Evolutionary conservation across 2,113 vertebrate genomes (phyloP), one percentile per base, ranked within the genome.

Genomic region (Eudyptes chrysolophus): DNA sequence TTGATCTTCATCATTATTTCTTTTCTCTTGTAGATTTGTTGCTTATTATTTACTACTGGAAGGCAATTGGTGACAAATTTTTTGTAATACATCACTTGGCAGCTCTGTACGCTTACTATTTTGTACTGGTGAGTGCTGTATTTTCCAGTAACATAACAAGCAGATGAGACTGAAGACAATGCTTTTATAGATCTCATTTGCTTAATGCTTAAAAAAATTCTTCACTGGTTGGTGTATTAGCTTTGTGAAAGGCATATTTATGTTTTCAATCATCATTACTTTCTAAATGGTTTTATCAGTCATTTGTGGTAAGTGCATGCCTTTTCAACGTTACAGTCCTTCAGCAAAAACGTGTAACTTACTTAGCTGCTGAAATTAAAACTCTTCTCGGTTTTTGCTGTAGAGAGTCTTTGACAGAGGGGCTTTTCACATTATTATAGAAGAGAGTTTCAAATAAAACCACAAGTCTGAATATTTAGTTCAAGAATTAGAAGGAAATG

Each of bases 11-110:
- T 74, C 14, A 0, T 75, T 75, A 24, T 74, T 95, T 92, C 38
- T 87, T 93, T 94, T 98, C 77, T 98, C 64, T 98, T 98, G 44
- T 98, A 99, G 99, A 99, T 98, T 98, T 99, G 97, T 97, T 99
- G 98, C 98, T 99, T 98, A 99, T 99, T 98, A 98, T 99, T 99
- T 99, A 98, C 96, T 99, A 99, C 97, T 99, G 99, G 99, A 99
- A 98, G 97, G 99, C 99, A 94, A 99, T 99, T 98, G 99, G 99
- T 84, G 99, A 99, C 98, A 99, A 99, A 97, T 99, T 98, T 98
- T 99, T 99, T 98, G 97, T 99, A 98, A 84, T 99, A 92, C 99
- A 99, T 97, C 99, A 99, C 97, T 98, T 99, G 97, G 97, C 99
- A 94, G 99, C 98, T 34, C 98, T 99, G 95, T 99, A 98, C 98